phyloP scores from a whole-genome alignment of 1,140 invertebrate genomes.

The Drosophila ercepeae region DNA sequence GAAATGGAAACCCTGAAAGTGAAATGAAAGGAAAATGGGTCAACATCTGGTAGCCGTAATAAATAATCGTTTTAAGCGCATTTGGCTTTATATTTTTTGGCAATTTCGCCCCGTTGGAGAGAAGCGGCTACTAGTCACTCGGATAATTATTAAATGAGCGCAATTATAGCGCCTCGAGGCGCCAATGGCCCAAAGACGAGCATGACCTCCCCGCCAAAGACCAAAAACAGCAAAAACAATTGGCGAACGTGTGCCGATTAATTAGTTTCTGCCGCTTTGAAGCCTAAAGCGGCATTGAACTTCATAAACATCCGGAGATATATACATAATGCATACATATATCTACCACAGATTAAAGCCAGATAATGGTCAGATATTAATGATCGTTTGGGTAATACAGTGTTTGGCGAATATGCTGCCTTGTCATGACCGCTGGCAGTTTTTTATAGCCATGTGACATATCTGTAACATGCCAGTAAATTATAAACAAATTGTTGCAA shows the following conservation, averaged over 20 bases:
- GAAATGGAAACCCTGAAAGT: conserved; percentile 6
- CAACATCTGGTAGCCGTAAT: conserved; percentile 35
- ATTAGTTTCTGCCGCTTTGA: conserved; percentile 57
- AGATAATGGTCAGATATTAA: conserved; percentile 51
- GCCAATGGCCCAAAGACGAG: conserved; percentile 33
- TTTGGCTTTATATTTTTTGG: conserved; percentile 3
- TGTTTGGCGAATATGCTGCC: conserved; percentile 16
- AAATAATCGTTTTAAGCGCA: conserved; percentile 45
- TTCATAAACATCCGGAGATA: conserved; percentile 47
- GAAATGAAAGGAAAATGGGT: conserved; percentile 37
- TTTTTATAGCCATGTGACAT: conserved; percentile 5
- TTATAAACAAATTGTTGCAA: background rate
- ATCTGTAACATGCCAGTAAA: conserved; percentile 13
- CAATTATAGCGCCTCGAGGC: conserved; percentile 46
- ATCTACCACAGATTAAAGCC: conserved; percentile 29
- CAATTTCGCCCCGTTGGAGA: conserved; percentile 19
- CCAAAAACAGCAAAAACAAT: conserved; percentile 6
- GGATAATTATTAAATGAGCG: conserved; percentile 72
- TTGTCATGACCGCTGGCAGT: background rate
- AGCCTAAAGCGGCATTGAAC: conserved; percentile 55
- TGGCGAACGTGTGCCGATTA: conserved; percentile 52
- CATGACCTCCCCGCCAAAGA: conserved; percentile 35
- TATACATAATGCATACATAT: background rate
- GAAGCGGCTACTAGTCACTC: conserved; percentile 33
- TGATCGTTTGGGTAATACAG: conserved; percentile 24